Evolutionary conservation across 2,888 invertebrate species (phyloP).

Genomic region (Cremastobaeus sp.): DNA sequence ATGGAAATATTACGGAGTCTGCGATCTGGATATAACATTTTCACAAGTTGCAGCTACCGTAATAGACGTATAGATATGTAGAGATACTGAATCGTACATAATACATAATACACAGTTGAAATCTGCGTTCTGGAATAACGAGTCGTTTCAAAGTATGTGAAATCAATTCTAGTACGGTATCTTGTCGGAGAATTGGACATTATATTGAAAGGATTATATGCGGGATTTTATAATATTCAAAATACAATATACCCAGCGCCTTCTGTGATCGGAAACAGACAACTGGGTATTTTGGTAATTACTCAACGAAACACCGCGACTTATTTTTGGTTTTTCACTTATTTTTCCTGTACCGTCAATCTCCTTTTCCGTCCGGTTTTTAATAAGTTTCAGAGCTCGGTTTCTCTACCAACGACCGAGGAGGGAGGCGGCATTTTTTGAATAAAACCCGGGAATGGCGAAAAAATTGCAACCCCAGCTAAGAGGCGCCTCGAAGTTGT

Average conservation of each 20-base stretch:
- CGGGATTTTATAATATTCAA: conserved; percentile 15
- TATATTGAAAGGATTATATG: conserved; percentile 13
- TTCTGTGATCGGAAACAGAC: too few species aligned
- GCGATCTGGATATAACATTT: conserved; percentile 5
- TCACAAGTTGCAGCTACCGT: conserved; percentile 5
- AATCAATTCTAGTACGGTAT: conserved; percentile 24
- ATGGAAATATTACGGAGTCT: not conserved
- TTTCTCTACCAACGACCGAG: too few species aligned
- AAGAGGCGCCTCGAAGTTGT: too few species aligned
- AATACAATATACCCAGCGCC: conserved; percentile 5
- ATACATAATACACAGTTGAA: conserved; percentile 17
- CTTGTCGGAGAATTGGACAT: conserved; percentile 14
- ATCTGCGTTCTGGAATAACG: conserved; percentile 23
- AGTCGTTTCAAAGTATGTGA: conserved; percentile 4
- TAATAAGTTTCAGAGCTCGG: too few species aligned
- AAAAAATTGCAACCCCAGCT: too few species aligned
- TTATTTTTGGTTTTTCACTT: too few species aligned
- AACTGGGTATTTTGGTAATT: too few species aligned
- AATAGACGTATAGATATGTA: conserved; percentile 9
- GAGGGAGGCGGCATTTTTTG: too few species aligned
- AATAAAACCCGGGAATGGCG: too few species aligned
- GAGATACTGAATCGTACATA: not conserved
- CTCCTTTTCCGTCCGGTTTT: too few species aligned
- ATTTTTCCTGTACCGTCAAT: too few species aligned
- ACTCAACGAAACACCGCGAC: too few species aligned